phyloP scores from a whole-genome alignment of 2,113 vertebrate species.

The Plecturocebus donacophilus region DNA sequence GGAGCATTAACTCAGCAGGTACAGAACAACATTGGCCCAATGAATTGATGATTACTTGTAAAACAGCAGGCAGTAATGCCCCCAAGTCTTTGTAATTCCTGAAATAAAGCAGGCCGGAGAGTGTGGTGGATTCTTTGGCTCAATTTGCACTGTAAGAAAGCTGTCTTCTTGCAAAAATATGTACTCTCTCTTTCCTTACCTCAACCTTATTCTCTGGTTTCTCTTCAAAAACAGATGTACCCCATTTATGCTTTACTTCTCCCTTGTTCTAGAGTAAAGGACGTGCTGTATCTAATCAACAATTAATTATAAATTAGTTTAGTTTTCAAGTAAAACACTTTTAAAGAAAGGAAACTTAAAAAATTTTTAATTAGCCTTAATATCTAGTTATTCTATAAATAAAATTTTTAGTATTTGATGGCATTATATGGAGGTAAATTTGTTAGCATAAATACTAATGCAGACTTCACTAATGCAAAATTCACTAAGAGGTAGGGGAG shows the following conservation, averaged over 20 bases:
- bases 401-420: conserved; percentile 45
- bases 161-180: not conserved
- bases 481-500: conserved; percentile 80
- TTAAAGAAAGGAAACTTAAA: not conserved
- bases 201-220: conserved; percentile 9
- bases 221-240: not conserved
- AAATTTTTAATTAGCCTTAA: not conserved
- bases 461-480: conserved; percentile 66
- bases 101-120: conserved; percentile 71
- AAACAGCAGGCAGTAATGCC: conserved; percentile 87
- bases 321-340: conserved; percentile 15
- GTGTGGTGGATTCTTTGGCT: conserved; percentile 33
- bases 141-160: conserved; percentile 44
- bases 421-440: conserved; percentile 41
- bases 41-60: conserved; percentile 86
- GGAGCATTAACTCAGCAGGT: conserved; percentile 86
- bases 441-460: conserved; percentile 52
- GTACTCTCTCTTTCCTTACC: not conserved
- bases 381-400: not conserved
- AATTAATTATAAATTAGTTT: not conserved
- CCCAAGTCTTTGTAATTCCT: conserved; percentile 72
- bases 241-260: not conserved
- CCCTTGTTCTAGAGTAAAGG: not conserved
- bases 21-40: conserved; percentile 79
- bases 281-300: not conserved